Conservation (phyloP, 2,888 invertebrate genomes). For the Keiferia lycopersicella region DNA sequence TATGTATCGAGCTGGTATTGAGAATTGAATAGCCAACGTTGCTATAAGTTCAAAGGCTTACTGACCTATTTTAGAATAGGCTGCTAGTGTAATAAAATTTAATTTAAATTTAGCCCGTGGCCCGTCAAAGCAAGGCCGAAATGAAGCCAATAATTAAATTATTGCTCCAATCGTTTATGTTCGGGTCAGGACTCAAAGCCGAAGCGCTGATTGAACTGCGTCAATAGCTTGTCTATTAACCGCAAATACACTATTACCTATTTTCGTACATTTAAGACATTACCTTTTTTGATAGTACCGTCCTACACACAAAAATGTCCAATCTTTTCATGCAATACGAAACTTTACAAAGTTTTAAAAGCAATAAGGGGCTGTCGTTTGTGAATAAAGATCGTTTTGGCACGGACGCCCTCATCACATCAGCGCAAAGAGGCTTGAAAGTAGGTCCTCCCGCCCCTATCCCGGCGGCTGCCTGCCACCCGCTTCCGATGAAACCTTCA, state of each 20-base stretch:
- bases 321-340: neutral
- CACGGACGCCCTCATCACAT: slow-evolving; percentile 50
- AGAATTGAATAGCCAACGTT: neutral
- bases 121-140: neutral
- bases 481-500: slow-evolving; percentile 52
- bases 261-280: too few relatives aligned
- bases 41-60: neutral
- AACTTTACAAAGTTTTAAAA: too few relatives aligned
- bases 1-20: neutral
- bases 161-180: neutral
- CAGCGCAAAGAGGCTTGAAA: slow-evolving; percentile 49
- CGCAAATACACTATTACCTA: neutral
- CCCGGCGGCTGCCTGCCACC: slow-evolving; percentile 62
- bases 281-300: too few relatives aligned
- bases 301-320: too few relatives aligned
- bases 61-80: neutral
- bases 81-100: neutral
- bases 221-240: neutral
- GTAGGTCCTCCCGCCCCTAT: slow-evolving; percentile 51
- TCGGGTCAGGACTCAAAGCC: neutral
- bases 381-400: slow-evolving; percentile 15
- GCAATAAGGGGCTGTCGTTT: neutral
- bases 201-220: neutral
- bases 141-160: neutral
- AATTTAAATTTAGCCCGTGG: neutral